Evolutionary conservation across 2,797 vertebrate species (phyloP).

Genomic region (Chromobotia macracanthus): DNA sequence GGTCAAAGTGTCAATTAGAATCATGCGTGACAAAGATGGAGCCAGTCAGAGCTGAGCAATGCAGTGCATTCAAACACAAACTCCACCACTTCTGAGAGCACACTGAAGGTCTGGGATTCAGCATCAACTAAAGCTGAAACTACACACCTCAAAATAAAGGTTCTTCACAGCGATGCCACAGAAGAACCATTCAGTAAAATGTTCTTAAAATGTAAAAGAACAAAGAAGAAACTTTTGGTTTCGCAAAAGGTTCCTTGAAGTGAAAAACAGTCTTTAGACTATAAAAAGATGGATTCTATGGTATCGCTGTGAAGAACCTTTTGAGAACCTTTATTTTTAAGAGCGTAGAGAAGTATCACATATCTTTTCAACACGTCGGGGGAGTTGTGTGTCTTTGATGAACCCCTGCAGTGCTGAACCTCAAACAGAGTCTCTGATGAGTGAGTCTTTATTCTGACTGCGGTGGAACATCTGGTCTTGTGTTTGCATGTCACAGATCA

Average conservation of each 20-base stretch:
- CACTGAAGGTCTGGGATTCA: background rate
- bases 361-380: background rate
- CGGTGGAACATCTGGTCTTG: slow-evolving; percentile 32
- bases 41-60: background rate
- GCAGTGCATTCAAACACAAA: no score
- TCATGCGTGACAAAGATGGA: background rate
- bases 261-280: no score
- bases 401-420: slow-evolving; percentile 18
- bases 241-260: no score
- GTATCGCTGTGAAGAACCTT: no score
- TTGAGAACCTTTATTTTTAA: no score
- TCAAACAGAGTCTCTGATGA: slow-evolving; percentile 33
- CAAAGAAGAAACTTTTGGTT: no score
- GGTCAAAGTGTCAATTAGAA: slow-evolving; percentile 28
- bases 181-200: no score
- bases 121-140: background rate
- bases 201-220: no score
- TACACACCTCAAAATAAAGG: no score
- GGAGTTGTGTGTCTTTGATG: slow-evolving; percentile 20
- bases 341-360: no score
- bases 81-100: background rate
- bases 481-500: slow-evolving; percentile 44
- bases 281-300: no score
- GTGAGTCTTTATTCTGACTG: slow-evolving; percentile 4
- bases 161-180: no score